Evolutionary conservation across 2,888 invertebrate genomes (phyloP), one percentile per base, ranked within the genome.

Genomic region (Corbicula japonica): DNA sequence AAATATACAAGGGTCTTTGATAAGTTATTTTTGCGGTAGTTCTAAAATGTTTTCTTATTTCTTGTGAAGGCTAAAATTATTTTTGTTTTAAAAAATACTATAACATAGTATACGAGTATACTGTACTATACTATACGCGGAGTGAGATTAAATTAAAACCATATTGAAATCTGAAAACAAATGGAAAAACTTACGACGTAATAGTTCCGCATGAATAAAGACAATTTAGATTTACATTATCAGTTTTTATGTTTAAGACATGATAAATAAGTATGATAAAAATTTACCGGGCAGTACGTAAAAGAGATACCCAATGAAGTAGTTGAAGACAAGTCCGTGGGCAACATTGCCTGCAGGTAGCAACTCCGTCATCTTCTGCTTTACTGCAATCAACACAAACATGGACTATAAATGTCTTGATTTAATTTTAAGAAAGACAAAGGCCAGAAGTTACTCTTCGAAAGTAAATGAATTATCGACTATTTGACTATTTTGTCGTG

Each of bases 341-440:
- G 80, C 76, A 6, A 80, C 76, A 60, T 80, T 80, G 1, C 80
- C 80, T 18, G 58, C 61, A 0, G 80, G 80, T n/a, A 80, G 56
- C 3, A 80, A 46, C n/a, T 63, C 58, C 8, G 34, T 52, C 73
- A 80, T 73, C 2, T 21, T 50, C 4, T 52, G 60, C 4, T 76
- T 30, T 48, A 62, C 77, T 77, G 72, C 34, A 56, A 68, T 18
- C 41, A 38, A 38, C 18, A 12, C 41, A 15, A 38, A 38, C 8
- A 12, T 38, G 15, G 8, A 12, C 8, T 18, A 12, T 18, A 38
- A 12, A 12, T 38, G 41, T 12, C 8, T 38, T 12, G 15, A 38
- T 38, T 12, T 8, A 15, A 38, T 38, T 12, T 12, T 38, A 38
- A 12, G 41, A 8, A 38, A 38, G 41, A 38, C 8, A 38, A 8